Conservation (phyloP, 1,140 invertebrate genomes). For the Diuraphis noxia region DNA sequence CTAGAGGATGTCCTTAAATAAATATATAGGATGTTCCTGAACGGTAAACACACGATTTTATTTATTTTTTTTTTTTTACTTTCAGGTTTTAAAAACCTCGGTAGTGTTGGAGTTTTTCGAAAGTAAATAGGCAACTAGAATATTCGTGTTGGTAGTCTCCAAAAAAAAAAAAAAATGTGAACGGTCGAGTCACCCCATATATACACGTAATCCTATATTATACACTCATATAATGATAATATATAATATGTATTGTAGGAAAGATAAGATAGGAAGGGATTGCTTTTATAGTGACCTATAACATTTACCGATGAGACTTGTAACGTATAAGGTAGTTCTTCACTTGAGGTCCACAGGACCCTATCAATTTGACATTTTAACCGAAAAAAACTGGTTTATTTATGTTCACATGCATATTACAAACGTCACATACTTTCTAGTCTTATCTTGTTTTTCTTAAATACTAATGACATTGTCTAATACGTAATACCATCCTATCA, state of each 20-base stretch:
- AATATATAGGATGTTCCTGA: not conserved
- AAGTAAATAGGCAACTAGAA: not conserved
- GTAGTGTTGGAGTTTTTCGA: not conserved
- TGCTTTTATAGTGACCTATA: constrained; percentile 18
- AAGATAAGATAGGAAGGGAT: not conserved
- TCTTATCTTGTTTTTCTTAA: not conserved
- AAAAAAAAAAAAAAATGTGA: not conserved
- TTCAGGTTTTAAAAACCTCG: not conserved
- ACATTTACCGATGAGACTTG: not conserved
- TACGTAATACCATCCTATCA: not conserved
- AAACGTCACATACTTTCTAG: constrained; percentile 1
- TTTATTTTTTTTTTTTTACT: constrained; percentile 12
- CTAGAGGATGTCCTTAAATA: not conserved
- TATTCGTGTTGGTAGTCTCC: not conserved
- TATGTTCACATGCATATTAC: not conserved
- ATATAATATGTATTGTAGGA: not conserved
- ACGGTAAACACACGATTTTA: not conserved
- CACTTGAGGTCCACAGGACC: not conserved
- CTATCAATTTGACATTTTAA: not conserved
- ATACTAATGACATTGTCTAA: constrained; percentile 2
- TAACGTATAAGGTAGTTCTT: not conserved
- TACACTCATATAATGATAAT: not conserved
- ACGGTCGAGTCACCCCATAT: not conserved
- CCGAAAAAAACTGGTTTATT: not conserved
- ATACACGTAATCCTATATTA: not conserved